phyloP scores from a whole-genome alignment of 2,888 invertebrate genomes.

The Sthenelais limicola region DNA sequence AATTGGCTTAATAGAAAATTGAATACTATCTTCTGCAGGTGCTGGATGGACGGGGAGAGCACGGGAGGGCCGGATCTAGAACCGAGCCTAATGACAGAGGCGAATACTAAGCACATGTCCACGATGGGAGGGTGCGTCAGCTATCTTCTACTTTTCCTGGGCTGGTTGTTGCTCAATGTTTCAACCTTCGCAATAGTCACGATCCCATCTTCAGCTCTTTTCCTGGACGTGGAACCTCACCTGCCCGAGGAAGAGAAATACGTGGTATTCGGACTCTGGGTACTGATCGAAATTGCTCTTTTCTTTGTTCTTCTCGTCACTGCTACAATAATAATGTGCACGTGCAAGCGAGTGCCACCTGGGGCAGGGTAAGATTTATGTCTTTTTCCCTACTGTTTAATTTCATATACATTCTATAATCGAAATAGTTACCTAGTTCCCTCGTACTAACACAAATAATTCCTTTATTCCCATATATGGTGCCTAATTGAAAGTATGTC shows the following conservation, averaged over 20 bases:
- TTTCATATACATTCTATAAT: no score
- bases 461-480: no score
- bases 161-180: conserved; percentile 37
- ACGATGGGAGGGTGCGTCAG: conserved; percentile 23
- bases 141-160: conserved; percentile 34
- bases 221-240: conserved; percentile 24
- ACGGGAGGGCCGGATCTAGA: conserved; percentile 5
- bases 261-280: conserved; percentile 35
- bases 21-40: no score
- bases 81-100: conserved; percentile 15
- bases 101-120: conserved; percentile 9
- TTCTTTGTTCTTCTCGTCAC: conserved; percentile 37
- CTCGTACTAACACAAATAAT: no score
- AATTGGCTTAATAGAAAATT: no score
- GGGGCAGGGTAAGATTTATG: conserved; percentile 40
- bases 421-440: no score
- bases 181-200: conserved; percentile 30
- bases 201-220: conserved; percentile 32
- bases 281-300: conserved; percentile 32
- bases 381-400: no score
- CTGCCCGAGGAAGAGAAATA: conserved; percentile 25
- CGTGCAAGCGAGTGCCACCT: conserved; percentile 26
- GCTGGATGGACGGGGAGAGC: conserved; percentile 12
- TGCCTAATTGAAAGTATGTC: no score
- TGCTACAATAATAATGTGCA: conserved; percentile 35